Evolutionary conservation across 2,113 vertebrate species (phyloP), one percentile per base, ranked within the genome.

Genomic region (Thinocorus orbignyianus): DNA sequence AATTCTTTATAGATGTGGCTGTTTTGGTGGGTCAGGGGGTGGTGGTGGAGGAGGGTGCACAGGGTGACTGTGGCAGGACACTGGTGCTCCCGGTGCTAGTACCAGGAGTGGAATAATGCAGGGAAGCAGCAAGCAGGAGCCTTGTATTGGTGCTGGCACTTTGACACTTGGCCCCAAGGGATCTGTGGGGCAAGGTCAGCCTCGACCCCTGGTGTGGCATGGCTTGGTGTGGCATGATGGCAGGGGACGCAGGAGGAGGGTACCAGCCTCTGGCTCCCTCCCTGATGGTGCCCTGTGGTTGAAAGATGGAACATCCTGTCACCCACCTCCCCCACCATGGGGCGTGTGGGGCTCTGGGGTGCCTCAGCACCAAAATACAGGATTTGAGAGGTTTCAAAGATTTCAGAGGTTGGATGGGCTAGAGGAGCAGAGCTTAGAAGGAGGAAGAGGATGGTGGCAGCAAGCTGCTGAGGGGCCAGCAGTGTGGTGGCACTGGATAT

Each of bases 281-380:
- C 24, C 39, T 11, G 31, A 16, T 1, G 1, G 31, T 16, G 57
- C 31, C 31, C 16, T 25, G 19, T 1, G 2, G 37, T 10, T 19
- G 33, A 13, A 19, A 57, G 33, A 62, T 24, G 57, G 26, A 54
- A 37, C 54, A 28, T 41, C 80, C 42, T 8, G 20, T 65, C 61
- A 42, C 48, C 60, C 58, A 19, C 17, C 46, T 39, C 58, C 73
- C 35, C 20, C 3, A 7, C 28, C 8, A 1, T 1, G 7, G 33
- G 26, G 13, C 1, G 7, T 18, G 13, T 4, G 28, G 28, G 22
- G 12, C 7, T 35, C 41, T 1, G 3, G 46, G 17, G 13, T 2
- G 2, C 49, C 33, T 35, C 13, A 57, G 41, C 64, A 33, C 52
- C 22, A 26, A 68, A 68, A 57, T 19, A 31, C 33, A 31, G 42